These are phyloP conservation scores for Thymelicus acteon DNA, from an alignment of 2,888 invertebrate species.

Conservation along the genomic window DNA sequence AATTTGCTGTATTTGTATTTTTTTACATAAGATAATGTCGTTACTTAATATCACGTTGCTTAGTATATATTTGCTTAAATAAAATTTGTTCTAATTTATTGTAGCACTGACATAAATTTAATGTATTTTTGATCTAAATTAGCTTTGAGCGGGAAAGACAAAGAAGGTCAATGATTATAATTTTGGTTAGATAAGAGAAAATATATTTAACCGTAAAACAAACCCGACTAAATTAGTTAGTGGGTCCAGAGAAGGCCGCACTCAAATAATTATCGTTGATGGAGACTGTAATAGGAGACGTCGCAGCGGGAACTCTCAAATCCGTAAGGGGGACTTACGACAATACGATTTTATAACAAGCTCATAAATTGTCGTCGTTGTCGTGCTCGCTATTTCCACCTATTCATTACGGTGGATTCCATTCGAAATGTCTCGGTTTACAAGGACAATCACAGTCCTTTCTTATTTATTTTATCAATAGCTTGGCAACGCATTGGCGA, in stretches of 20 bases:
- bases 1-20: no score
- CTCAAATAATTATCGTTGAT: slow-evolving; percentile 38
- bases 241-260: slow-evolving; percentile 28
- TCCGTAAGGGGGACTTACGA: slow-evolving; percentile 8
- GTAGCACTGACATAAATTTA: no score
- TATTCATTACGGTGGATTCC: no score
- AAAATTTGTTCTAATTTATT: no score
- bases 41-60: no score
- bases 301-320: slow-evolving; percentile 18
- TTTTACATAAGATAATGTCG: no score
- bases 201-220: slow-evolving; percentile 24
- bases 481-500: no score
- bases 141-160: not conserved
- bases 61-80: no score
- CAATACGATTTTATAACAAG: slow-evolving; percentile 17
- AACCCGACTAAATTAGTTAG: slow-evolving; percentile 33
- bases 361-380: not conserved
- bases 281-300: slow-evolving; percentile 35
- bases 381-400: no score
- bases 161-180: slow-evolving; percentile 1
- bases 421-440: no score
- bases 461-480: no score
- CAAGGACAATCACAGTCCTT: no score
- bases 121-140: not conserved
- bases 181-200: slow-evolving; percentile 16